Conservation (phyloP, 2,888 invertebrate species). For the Morinoia aosen region DNA sequence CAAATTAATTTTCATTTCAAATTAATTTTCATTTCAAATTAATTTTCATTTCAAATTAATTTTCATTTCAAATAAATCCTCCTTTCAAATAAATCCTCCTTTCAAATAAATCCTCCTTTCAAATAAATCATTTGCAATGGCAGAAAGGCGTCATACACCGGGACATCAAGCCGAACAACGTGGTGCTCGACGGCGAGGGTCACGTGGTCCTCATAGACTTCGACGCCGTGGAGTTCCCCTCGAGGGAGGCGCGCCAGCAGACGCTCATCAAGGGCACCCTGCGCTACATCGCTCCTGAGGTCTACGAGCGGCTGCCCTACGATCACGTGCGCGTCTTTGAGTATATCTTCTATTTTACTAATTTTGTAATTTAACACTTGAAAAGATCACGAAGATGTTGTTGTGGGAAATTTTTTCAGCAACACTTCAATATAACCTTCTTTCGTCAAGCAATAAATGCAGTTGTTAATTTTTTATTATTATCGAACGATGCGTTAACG, state of each 20-base stretch:
- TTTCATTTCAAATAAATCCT: too few relatives aligned
- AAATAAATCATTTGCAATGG: neutral
- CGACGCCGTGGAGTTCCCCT: neutral
- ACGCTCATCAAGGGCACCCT: neutral
- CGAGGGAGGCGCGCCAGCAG: neutral
- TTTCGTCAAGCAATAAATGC: neutral
- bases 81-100: too few relatives aligned
- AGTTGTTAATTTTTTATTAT: neutral
- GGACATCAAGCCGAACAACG: conserved; percentile 47
- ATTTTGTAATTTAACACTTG: too few relatives aligned
- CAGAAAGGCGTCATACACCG: conserved; percentile 48
- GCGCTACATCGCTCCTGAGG: conserved; percentile 41
- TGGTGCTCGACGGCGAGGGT: conserved; percentile 30
- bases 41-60: too few relatives aligned
- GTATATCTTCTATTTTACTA: neutral
- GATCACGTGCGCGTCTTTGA: neutral
- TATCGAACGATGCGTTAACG: neutral
- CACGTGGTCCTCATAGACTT: conserved; percentile 46
- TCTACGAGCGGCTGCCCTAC: conserved; percentile 5
- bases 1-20: too few relatives aligned
- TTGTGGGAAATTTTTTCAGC: neutral
- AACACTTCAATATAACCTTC: neutral
- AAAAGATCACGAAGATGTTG: neutral
- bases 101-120: too few relatives aligned
- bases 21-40: too few relatives aligned